Base-by-base conservation (phyloP, 2,113 vertebrate species). In the Ammodramus savannarum region DNA sequence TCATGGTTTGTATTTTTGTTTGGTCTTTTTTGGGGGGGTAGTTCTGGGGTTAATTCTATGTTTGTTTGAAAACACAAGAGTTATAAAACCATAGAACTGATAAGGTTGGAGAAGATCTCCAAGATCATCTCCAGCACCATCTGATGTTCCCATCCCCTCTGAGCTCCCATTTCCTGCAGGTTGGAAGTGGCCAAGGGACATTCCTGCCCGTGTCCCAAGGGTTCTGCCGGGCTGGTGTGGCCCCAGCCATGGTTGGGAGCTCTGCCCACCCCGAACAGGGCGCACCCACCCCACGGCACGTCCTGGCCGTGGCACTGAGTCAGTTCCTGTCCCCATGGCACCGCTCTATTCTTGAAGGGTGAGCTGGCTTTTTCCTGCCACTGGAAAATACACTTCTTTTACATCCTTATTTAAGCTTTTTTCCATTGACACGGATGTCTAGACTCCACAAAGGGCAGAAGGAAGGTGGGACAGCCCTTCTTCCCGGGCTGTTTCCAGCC, bases 361-460 rank as follows among this genome's bases (percentile, higher is more conserved):
- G 95, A 93, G 88, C 72, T 95, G 1, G 1, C 39, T 88, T 76
- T 79, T 92, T 76, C 82, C 94, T 86, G 67, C 1, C 6, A 13
- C 75, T 83, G 61, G 59, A 90, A 96, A 94, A 95, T 2, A 87
- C 44, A 4, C 85, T 82, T 48, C 61, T 93, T 93, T 80, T 93
- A 74, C 71, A 58, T 85, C 87, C 66, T 72, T 55, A 61, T 61
- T 61, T 61, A 61, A 4, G 23, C 36, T 48, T 71, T 86, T 46
- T 46, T 63, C 95, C 92, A 86, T 92, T 80, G 90, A 83, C 94
- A 94, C 0, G 1, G 82, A 4, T 66, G 95, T 97, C 94, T 95
- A 79, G 95, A 86, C 85, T 92, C 63, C 79, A 96, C 85, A 94
- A 96, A 96, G 94, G 82, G 90, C 90, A 94, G 71, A 69, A 46